These are phyloP conservation scores for Brachionus plicatilis DNA, from an alignment of 1,140 invertebrate species.

Conservation along the genomic window DNA sequence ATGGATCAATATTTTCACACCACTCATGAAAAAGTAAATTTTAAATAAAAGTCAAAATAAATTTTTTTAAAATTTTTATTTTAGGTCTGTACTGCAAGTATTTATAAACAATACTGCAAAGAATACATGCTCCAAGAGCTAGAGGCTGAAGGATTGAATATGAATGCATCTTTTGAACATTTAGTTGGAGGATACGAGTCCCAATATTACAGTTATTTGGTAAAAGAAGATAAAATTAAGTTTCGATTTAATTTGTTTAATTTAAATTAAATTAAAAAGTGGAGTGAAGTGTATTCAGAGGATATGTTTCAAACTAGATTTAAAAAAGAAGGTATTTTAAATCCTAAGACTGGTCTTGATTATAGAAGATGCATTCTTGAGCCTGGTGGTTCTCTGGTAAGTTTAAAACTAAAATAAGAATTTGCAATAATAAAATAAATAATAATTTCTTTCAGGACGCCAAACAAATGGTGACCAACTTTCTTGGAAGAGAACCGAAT, in stretches of 20 bases:
- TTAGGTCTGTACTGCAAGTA: conserved; percentile 52
- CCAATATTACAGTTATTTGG: conserved; percentile 62
- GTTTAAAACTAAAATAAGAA: background rate
- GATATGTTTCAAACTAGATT: conserved; percentile 61
- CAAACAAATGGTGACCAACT: conserved; percentile 57
- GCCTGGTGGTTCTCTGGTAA: conserved; percentile 57
- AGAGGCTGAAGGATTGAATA: conserved; percentile 57
- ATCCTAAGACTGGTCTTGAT: conserved; percentile 54
- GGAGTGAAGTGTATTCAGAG: conserved; percentile 61
- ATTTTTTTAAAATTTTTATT: background rate
- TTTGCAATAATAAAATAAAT: too few species aligned
- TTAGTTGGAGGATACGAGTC: conserved; percentile 60
- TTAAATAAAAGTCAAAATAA: background rate
- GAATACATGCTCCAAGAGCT: conserved; percentile 55
- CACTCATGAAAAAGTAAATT: background rate
- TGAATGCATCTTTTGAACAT: conserved; percentile 60
- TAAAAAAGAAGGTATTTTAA: conserved; percentile 58
- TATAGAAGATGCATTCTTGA: conserved; percentile 58
- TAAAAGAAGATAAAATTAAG: conserved; percentile 50
- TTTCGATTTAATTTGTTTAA: too few species aligned
- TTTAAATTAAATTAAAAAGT: too few species aligned
- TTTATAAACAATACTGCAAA: conserved; percentile 53
- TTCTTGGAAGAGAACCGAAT: conserved; percentile 59
- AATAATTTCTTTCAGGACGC: conserved; percentile 52
- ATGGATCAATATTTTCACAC: conserved; percentile 39